Percentiles rank a stretch among this genome's conserved stretches.
Evolutionary conservation across 2,888 invertebrate species (phyloP).

Genomic region (Dicyrtoma fusca): DNA sequence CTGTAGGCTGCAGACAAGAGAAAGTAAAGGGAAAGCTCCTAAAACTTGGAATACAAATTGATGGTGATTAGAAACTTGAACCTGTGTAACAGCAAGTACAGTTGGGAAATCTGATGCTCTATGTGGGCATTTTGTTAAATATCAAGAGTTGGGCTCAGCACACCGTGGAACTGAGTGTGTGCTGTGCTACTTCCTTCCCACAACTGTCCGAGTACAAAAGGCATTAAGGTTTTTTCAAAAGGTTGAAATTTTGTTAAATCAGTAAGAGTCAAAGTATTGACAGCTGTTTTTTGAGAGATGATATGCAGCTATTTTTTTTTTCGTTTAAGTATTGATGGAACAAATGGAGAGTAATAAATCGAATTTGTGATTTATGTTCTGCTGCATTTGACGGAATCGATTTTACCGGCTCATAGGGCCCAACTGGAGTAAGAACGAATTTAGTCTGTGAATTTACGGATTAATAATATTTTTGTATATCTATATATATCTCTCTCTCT

Average conservation of each 20-base stretch:
- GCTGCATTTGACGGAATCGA: constrained; percentile 54
- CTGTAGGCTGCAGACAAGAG: too few species aligned
- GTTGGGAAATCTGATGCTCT: too few species aligned
- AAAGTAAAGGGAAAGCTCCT: too few species aligned
- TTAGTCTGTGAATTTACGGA: constrained; percentile 19
- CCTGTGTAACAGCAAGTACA: too few species aligned
- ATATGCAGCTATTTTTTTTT: constrained; percentile 21
- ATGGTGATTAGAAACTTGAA: too few species aligned
- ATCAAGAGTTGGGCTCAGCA: too few species aligned
- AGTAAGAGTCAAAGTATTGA: neutral
- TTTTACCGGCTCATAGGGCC: constrained; percentile 48
- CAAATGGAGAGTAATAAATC: constrained; percentile 44
- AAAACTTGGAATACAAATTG: too few species aligned
- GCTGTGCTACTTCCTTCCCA: too few species aligned
- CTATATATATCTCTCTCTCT: constrained; percentile 19
- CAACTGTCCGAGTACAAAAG: too few species aligned
- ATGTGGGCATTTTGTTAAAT: too few species aligned
- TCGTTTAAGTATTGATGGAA: constrained; percentile 32
- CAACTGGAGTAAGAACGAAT: constrained; percentile 52
- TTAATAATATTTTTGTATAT: constrained; percentile 5
- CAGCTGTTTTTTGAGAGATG: constrained; percentile 20
- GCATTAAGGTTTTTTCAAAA: too few species aligned
- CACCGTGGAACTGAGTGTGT: too few species aligned
- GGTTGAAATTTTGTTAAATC: neutral
- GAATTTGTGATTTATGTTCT: constrained; percentile 51